These are phyloP conservation scores for Cirrhinus mrigala DNA, from an alignment of 2,797 vertebrate species.

Conservation along the genomic window DNA sequence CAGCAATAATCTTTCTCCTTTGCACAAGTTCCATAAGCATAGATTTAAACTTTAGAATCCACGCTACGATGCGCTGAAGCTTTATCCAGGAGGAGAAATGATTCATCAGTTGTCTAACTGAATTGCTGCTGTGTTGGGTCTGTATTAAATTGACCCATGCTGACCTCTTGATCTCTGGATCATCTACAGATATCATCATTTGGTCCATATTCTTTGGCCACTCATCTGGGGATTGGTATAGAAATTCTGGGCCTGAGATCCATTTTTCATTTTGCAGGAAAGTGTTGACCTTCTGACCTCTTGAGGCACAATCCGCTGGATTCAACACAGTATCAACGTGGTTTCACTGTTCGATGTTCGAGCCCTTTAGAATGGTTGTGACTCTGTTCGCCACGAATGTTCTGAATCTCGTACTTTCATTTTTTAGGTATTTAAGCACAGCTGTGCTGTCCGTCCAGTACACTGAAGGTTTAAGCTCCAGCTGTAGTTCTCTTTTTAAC, in stretches of 20 bases:
- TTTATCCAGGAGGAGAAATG: background rate
- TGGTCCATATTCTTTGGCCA: background rate
- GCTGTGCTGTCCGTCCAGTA: background rate
- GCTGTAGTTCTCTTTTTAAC: slow-evolving; percentile 10
- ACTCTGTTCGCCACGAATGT: slow-evolving; percentile 10
- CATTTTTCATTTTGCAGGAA: slow-evolving; percentile 14
- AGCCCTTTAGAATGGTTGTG: background rate
- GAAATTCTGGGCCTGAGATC: slow-evolving; percentile 13
- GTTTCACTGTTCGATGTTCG: slow-evolving; percentile 12
- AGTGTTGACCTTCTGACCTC: background rate
- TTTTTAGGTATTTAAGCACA: slow-evolving; percentile 6
- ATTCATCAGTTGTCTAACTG: slow-evolving; percentile 1
- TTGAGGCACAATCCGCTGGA: slow-evolving; percentile 26
- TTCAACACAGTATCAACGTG: background rate
- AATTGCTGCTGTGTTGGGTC: background rate
- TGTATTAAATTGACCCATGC: background rate
- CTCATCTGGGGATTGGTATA: background rate
- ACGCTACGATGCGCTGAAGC: slow-evolving; percentile 3
- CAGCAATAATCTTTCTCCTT: background rate
- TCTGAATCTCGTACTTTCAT: slow-evolving; percentile 1
- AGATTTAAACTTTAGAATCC: background rate
- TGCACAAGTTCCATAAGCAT: background rate
- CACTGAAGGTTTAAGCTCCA: slow-evolving; percentile 6
- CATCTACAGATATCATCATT: slow-evolving; percentile 7
- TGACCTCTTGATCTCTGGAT: slow-evolving; percentile 12